Conservation (phyloP, 1,140 invertebrate genomes). For the Charaxes varanes region DNA sequence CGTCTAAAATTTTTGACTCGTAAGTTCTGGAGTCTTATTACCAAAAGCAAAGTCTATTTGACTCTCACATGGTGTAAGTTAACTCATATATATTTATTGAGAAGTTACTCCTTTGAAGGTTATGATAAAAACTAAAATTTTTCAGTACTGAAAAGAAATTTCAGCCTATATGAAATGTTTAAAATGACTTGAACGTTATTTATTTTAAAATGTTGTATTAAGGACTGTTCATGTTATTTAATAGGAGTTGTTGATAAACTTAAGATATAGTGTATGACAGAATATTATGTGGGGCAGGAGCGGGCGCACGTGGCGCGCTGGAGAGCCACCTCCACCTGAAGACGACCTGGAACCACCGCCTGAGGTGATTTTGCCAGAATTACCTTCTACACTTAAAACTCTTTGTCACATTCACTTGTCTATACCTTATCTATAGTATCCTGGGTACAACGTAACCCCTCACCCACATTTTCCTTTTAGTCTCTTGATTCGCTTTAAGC, state of each 20-base stretch:
- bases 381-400: conserved; percentile 57
- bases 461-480: conserved; percentile 7
- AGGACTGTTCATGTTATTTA: no score
- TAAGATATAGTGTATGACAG: conserved; percentile 34
- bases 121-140: no score
- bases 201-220: no score
- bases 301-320: conserved; percentile 56
- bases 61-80: no score
- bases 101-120: no score
- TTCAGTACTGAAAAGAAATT: no score
- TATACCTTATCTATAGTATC: conserved; percentile 49
- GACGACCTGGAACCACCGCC: conserved; percentile 59
- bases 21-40: no score
- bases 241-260: not conserved
- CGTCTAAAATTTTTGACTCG: no score
- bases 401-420: conserved; percentile 47
- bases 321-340: conserved; percentile 52
- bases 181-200: no score
- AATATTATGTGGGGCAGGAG: conserved; percentile 66
- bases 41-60: no score
- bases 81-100: no score
- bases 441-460: conserved; percentile 50
- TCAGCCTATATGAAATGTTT: no score
- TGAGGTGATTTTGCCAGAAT: conserved; percentile 72
- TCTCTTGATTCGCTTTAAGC: conserved; percentile 1